Evolutionary conservation across 1,140 invertebrate genomes (phyloP).

Genomic region (Drosophila pseudoobscura): DNA sequence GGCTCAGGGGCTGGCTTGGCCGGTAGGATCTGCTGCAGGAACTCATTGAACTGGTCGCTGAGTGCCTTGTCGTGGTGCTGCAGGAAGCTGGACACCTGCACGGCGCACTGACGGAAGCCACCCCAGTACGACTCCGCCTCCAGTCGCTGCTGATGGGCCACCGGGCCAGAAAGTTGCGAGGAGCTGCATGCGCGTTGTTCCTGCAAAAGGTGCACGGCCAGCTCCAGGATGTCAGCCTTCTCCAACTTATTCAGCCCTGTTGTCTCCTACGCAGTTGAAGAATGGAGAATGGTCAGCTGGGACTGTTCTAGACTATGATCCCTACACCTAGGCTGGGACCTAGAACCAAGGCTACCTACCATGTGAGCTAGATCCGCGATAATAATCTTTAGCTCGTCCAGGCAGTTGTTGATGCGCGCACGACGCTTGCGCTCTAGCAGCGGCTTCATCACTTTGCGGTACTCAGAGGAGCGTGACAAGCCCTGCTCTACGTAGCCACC

Average conservation of each 20-base stretch:
- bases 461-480: constrained; percentile 85
- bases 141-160: neutral
- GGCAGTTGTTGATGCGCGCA: constrained; percentile 92
- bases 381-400: constrained; percentile 92
- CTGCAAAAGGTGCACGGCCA: constrained; percentile 92
- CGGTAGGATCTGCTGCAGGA: constrained; percentile 15
- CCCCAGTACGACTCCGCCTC: constrained; percentile 22
- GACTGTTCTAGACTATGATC: no score
- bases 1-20: neutral
- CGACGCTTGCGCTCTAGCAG: constrained; percentile 92
- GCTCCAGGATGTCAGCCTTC: constrained; percentile 95
- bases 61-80: constrained; percentile 5
- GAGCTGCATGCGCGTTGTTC: constrained; percentile 84
- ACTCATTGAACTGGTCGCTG: neutral
- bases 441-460: constrained; percentile 88
- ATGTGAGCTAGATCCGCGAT: constrained; percentile 88
- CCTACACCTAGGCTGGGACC: no score
- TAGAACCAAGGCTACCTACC: constrained; percentile 65
- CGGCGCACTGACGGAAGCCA: constrained; percentile 33
- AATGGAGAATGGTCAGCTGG: no score
- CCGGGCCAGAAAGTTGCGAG: no score
- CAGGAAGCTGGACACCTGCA: constrained; percentile 21
- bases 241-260: constrained; percentile 92
- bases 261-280: constrained; percentile 84
- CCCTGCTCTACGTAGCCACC: constrained; percentile 6